Evolutionary conservation across 2,888 invertebrate species (phyloP).

Genomic region (Leptopilina syphax): DNA sequence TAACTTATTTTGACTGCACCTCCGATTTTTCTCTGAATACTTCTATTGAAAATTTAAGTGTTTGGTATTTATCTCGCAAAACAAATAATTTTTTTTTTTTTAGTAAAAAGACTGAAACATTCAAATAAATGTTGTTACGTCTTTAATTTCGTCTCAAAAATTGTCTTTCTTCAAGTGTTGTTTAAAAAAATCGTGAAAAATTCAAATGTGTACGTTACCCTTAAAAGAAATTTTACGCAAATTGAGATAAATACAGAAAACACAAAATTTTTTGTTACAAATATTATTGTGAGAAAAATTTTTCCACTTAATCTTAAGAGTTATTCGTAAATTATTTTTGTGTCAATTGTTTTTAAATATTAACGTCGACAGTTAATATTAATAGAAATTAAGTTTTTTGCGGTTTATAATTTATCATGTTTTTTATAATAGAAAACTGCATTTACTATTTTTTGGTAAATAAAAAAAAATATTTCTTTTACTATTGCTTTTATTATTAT

Average conservation of each 20-base stretch:
- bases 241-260: too few species aligned
- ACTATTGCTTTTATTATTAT: slow-evolving; percentile 24
- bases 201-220: background rate
- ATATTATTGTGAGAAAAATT: too few species aligned
- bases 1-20: too few species aligned
- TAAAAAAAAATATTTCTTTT: slow-evolving; percentile 23
- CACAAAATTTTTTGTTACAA: too few species aligned
- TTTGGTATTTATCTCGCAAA: background rate
- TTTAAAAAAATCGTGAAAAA: background rate
- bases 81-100: background rate
- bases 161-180: background rate
- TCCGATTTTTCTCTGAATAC: too few species aligned
- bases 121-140: slow-evolving; percentile 2
- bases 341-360: too few species aligned
- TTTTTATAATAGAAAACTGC: too few species aligned
- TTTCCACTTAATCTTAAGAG: too few species aligned
- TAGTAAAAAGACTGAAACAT: background rate
- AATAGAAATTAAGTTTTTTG: too few species aligned
- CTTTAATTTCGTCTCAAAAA: background rate
- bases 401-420: too few species aligned
- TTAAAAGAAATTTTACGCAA: slow-evolving; percentile 1
- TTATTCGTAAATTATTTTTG: too few species aligned
- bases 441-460: background rate
- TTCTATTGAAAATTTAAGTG: background rate
- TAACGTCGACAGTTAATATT: too few species aligned